Conservation (phyloP, 2,797 vertebrate genomes). For the Notoglanidium macrostoma region DNA sequence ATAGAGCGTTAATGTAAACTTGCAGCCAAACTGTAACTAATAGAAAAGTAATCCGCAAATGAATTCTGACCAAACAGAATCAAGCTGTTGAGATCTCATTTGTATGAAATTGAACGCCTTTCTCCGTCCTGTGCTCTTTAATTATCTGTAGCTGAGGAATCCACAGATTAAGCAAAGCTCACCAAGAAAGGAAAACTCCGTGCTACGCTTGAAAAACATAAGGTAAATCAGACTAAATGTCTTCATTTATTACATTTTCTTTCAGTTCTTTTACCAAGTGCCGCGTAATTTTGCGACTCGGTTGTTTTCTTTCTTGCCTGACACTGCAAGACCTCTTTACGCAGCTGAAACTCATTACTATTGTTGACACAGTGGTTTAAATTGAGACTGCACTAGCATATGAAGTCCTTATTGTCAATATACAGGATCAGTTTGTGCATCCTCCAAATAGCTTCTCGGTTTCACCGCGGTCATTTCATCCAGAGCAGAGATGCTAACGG, state of each 20-base stretch:
- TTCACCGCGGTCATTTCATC: neutral
- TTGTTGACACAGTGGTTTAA: neutral
- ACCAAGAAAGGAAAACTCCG: conserved; percentile 74
- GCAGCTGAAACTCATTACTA: neutral
- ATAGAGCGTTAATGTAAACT: no score
- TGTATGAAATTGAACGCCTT: neutral
- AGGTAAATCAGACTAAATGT: conserved; percentile 70
- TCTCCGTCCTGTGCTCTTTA: neutral
- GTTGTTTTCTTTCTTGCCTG: conserved; percentile 3
- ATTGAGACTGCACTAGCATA: neutral
- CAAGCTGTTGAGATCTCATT: neutral
- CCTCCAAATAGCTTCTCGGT: neutral
- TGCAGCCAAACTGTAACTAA: neutral
- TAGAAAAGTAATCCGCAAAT: neutral
- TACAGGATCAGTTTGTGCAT: conserved; percentile 1
- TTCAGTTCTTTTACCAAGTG: neutral
- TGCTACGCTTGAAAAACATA: conserved; percentile 74
- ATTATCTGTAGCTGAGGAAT: conserved; percentile 75
- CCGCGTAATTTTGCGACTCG: neutral
- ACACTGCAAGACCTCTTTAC: neutral
- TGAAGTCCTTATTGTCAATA: neutral
- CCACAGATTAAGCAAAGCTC: conserved; percentile 77
- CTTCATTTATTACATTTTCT: neutral
- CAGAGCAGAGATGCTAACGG: conserved; percentile 30
- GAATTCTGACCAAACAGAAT: neutral